Base-by-base conservation (phyloP, 2,888 invertebrate species). In the Hypena proboscidalis region DNA sequence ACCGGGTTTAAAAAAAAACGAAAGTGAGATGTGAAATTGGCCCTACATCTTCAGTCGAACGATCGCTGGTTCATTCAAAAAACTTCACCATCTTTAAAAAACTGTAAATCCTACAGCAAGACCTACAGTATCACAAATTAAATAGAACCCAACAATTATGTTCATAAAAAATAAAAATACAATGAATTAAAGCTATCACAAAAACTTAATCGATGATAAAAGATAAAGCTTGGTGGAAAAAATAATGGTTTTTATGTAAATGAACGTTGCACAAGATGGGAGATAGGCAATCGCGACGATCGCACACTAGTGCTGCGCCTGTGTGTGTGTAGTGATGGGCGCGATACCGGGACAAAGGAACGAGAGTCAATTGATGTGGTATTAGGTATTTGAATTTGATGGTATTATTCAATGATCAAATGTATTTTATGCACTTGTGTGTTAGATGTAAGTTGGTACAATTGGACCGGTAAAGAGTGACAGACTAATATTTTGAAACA, bases 191-290 rank as follows among this genome's bases (percentile, higher is more conserved):
- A 56, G 47, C 37, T 51, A 63, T 48, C 63, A 57, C 58, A 69
- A 77, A 73, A 77, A 74, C 59, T 72, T 77, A 74, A 79, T 78
- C 72, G 74, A 74, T 72, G 70, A 65, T 63, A 67, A 53, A 66
- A 72, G 74, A 80, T 74, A 75, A 71, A 56, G 53, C 44, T 58
- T 58, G 58, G 61, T 58, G 58, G 66, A 73, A 83, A 77, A 79
- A 80, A 81, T 83, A 82, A 83, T 82, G 81, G 80, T 77, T 83
- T 74, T 76, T 77, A 83, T 83, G 83, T 83, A 83, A 83, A 85
- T 83, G 78, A 82, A 80, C 67, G 69, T 75, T 77, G 80, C 76
- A 74, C 63, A 75, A 77, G 77, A 71, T 71, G 58, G 48, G 49
- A 67, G 77, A 77, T 76, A 70, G 29, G 52, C 55, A 61, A 75